phyloP scores from a whole-genome alignment of 2,113 vertebrate genomes.

The Cardinalis cardinalis region DNA sequence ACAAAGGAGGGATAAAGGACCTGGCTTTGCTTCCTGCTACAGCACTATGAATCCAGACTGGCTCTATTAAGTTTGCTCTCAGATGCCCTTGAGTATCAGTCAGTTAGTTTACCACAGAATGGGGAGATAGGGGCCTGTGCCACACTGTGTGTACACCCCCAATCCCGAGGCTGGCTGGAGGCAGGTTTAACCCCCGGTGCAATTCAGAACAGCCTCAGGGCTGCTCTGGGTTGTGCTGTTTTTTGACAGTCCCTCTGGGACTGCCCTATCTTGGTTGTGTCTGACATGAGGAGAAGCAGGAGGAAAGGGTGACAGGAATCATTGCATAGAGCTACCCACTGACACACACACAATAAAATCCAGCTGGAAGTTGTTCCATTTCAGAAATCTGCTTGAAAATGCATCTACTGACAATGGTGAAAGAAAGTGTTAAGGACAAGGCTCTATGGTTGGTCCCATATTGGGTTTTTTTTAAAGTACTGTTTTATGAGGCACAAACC shows the following conservation, averaged over 20 bases:
- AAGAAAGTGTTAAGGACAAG: neutral
- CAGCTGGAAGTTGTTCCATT: neutral
- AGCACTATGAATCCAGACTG: neutral
- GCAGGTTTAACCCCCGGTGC: constrained; percentile 45
- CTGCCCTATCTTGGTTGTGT: constrained; percentile 15
- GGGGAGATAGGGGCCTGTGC: neutral
- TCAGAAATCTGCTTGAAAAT: neutral
- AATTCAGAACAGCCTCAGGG: constrained; percentile 51
- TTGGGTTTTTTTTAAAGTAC: neutral
- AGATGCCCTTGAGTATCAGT: neutral
- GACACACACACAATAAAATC: neutral
- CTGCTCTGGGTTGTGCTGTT: constrained; percentile 50
- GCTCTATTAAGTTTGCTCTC: neutral
- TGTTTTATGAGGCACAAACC: neutral
- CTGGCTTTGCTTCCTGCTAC: neutral
- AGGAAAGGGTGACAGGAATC: neutral
- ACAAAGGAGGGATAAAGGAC: neutral
- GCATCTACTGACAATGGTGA: neutral
- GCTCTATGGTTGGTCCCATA: neutral
- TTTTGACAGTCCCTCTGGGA: constrained; percentile 45
- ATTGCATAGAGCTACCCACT: neutral
- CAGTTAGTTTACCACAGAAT: neutral
- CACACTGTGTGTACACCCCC: neutral
- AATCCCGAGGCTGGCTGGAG: constrained; percentile 54
- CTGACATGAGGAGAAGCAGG: constrained; percentile 11